Base-by-base conservation (phyloP, 2,113 vertebrate species). In the Marcusenius ussheri region DNA sequence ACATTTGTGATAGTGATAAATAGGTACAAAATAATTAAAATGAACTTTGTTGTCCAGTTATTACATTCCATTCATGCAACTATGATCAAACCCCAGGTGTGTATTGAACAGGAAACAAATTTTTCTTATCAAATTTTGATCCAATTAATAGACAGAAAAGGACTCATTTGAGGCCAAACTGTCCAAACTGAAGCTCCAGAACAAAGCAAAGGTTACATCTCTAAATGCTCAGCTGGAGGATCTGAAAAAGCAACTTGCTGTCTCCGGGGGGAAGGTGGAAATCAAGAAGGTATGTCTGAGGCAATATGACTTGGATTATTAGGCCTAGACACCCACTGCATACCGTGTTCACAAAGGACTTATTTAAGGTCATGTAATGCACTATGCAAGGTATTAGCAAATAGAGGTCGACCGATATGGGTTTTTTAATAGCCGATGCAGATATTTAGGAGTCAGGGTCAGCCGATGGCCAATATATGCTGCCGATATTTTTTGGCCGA, bases 121-220 rank as follows among this genome's bases (percentile, higher is more conserved):
- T 84, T 84, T 84, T 47, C 19, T 84, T 31, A 46, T 31, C 11
- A 86, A 50, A 50, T 86, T 90, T 70, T 3, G n/a, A 45, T 91
- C 13, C 9, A 6, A 46, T 62, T 24, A 56, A 49, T 84, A 98
- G 97, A 94, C 93, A 90, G 97, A 97, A 92, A 97, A 97, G 92
- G 97, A 97, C 93, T 93, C 96, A 0, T 95, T 94, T 56, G 97
- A 98, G 90, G 93, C 96, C 91, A 97, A 92, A 89, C 89, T 98
- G 90, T 97, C 97, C 0, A 98, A 98, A 94, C 91, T 97, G 90
- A 97, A 97, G 89, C 96, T 98, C 10, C 97, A 97, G 92, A 97
- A 96, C 94, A 97, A 97, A 92, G 97, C 97, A 89, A 98, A 97
- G 93, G 95, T 98, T 89, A 96, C 96, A 0, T 97, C 97, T 0